These are phyloP conservation scores for Spodoptera litura DNA, from an alignment of 1,140 invertebrate genomes.

Conservation along the genomic window DNA sequence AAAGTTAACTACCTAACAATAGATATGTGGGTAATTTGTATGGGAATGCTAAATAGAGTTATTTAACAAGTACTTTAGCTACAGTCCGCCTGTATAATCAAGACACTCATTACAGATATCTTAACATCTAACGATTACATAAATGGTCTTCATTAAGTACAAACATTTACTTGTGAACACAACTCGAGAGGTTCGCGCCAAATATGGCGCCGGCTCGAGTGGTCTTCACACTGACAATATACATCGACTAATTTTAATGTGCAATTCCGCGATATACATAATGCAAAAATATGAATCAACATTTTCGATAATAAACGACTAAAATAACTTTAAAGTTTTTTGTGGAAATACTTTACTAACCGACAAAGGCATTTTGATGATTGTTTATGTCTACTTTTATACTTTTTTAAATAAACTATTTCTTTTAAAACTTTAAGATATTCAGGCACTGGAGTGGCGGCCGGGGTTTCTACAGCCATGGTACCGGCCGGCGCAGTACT, in stretches of 20 bases:
- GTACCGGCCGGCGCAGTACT: slow-evolving; percentile 32
- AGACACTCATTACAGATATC: slow-evolving; percentile 67
- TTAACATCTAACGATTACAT: slow-evolving; percentile 60
- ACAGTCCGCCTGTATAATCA: slow-evolving; percentile 60
- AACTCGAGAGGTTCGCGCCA: slow-evolving; percentile 44
- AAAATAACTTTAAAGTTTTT: slow-evolving; percentile 36
- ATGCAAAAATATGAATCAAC: slow-evolving; percentile 60
- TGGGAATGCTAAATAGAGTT: slow-evolving; percentile 39
- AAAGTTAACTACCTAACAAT: slow-evolving; percentile 25
- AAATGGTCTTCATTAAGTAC: slow-evolving; percentile 54
- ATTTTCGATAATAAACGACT: slow-evolving; percentile 45
- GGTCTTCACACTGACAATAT: slow-evolving; percentile 49
- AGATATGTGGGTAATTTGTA: slow-evolving; percentile 37
- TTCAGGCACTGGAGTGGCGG: slow-evolving; percentile 52
- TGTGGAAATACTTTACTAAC: slow-evolving; percentile 34
- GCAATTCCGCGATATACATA: slow-evolving; percentile 54
- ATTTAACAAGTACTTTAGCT: slow-evolving; percentile 55
- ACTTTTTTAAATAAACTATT: slow-evolving; percentile 51
- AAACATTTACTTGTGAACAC: slow-evolving; percentile 67
- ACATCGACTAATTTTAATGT: slow-evolving; percentile 53
- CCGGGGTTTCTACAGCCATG: slow-evolving; percentile 12
- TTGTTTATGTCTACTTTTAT: slow-evolving; percentile 41
- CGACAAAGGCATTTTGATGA: slow-evolving; percentile 53
- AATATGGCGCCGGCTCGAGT: slow-evolving; percentile 34
- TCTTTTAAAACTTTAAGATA: slow-evolving; percentile 40